Evolutionary conservation across 35 echinoderm and acorn worm genomes (phyloP), one percentile per base, ranked within the genome.

Genomic region (Apostichopus californicus): DNA sequence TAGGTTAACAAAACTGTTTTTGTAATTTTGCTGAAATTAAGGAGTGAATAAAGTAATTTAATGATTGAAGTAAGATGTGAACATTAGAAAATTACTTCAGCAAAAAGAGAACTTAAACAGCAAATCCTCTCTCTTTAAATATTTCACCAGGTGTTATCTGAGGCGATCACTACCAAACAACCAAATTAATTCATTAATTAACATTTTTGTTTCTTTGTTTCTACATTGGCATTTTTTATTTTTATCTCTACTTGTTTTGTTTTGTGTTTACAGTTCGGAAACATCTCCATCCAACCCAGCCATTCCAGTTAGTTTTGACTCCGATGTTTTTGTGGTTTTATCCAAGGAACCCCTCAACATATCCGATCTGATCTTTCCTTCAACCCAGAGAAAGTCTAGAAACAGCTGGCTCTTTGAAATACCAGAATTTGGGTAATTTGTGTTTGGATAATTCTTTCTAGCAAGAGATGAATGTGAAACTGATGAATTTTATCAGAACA

Each of bases 251-350:
- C 34, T 46, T 46, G 34, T 61, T 60, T 21, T 25, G 24, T 25
- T 26, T 17, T 77, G 9, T 78, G 4, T 61, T 90, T 81, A 13
- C n/a, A 93, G 92, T 89, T 80, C 73, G 15, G 78, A 89, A 57
- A 87, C 92, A 46, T 78, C 92, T 13, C 86, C 85, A 68, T 93
- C 92, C 22, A 87, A 60, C 54, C 92, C 92, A 53, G 17, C 85
- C 18, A 87, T 93, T 68, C 85, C 92, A 14, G 72, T 89, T 26
- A 89, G 86, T 28, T 89, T 72, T 6, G 17, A 89, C 23, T 89
- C 86, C 0, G 86, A 89, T 54, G 23, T 72, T 72, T 89, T 89
- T 73, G 86, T 89, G 57, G 86, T 89, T 1, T 8, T 89, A 14
- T 64, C 86, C 26, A 89, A 89, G 63, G 86, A 89, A 55, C 86